A percentile compares a stretch with the other conserved stretches of the same genome.
Conservation (phyloP, 2,888 invertebrate species). For the Amiota minor region DNA sequence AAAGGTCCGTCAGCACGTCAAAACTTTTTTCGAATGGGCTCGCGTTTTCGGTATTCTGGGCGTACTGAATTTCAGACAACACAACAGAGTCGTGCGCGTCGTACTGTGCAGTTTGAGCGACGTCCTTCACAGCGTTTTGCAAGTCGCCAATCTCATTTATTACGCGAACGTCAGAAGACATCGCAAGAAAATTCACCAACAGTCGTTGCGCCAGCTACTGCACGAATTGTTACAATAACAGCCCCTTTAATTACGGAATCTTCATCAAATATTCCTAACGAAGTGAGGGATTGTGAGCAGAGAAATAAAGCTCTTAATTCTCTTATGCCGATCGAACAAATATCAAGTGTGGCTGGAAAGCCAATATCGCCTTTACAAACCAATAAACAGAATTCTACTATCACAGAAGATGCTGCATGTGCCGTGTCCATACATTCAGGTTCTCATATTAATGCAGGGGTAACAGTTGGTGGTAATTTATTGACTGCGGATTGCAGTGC, state of each 20-base stretch:
- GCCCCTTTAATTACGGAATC: slow-evolving; percentile 55
- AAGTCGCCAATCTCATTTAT: slow-evolving; percentile 89
- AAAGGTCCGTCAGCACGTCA: slow-evolving; percentile 92
- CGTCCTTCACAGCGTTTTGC: slow-evolving; percentile 97
- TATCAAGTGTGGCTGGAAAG: slow-evolving; percentile 52
- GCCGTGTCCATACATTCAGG: slow-evolving; percentile 68
- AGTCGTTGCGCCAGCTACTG: slow-evolving; percentile 65
- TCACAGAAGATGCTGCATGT: slow-evolving; percentile 64
- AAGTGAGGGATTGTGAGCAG: slow-evolving; percentile 35
- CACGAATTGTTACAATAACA: slow-evolving; percentile 65
- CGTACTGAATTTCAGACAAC: slow-evolving; percentile 98
- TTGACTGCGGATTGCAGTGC: slow-evolving; percentile 73
- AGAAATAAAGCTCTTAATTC: slow-evolving; percentile 61
- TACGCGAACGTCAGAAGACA: slow-evolving; percentile 82
- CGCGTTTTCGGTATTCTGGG: slow-evolving; percentile 92
- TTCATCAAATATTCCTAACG: slow-evolving; percentile 37
- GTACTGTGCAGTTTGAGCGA: slow-evolving; percentile 96
- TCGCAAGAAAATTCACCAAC: slow-evolving; percentile 68
- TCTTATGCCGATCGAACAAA: slow-evolving; percentile 60
- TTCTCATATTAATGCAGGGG: slow-evolving; percentile 63
- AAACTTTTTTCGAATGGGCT: slow-evolving; percentile 99
- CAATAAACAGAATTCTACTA: slow-evolving; percentile 70
- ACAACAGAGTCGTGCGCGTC: slow-evolving; percentile 88
- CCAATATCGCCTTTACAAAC: slow-evolving; percentile 73
- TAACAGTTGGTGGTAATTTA: slow-evolving; percentile 72